Conservation (phyloP, 2,113 vertebrate species). For the Corythornis madagascariensis region DNA sequence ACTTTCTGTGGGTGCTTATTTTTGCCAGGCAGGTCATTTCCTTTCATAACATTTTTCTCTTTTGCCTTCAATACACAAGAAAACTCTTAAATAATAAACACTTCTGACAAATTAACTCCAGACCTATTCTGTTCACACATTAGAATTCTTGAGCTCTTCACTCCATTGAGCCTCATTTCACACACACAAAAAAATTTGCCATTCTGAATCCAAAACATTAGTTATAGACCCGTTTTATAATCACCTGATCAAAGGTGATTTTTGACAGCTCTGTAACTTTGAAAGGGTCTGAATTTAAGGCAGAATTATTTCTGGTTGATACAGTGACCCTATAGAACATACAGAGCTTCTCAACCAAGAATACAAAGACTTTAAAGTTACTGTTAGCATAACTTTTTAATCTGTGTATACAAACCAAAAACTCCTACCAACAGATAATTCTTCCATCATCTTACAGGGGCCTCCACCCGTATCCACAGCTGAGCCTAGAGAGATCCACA, state of each 20-base stretch:
- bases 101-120: slow-evolving; percentile 4
- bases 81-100: slow-evolving; percentile 29
- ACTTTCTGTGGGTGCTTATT: neutral
- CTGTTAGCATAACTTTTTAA: neutral
- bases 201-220: neutral
- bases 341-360: neutral
- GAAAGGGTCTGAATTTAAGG: neutral
- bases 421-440: slow-evolving; percentile 1
- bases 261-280: neutral
- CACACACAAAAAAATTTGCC: neutral
- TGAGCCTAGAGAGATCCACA: slow-evolving; percentile 51
- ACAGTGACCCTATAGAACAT: neutral
- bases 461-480: slow-evolving; percentile 23
- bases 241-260: neutral
- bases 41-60: neutral
- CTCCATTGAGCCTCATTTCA: neutral
- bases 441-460: neutral
- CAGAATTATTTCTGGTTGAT: neutral
- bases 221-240: neutral
- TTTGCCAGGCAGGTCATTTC: neutral
- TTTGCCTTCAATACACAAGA: neutral
- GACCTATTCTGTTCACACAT: neutral
- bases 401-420: neutral
- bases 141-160: neutral
- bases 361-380: neutral